phyloP scores from a whole-genome alignment of 2,113 vertebrate species.

The Lucifuga dentata region DNA sequence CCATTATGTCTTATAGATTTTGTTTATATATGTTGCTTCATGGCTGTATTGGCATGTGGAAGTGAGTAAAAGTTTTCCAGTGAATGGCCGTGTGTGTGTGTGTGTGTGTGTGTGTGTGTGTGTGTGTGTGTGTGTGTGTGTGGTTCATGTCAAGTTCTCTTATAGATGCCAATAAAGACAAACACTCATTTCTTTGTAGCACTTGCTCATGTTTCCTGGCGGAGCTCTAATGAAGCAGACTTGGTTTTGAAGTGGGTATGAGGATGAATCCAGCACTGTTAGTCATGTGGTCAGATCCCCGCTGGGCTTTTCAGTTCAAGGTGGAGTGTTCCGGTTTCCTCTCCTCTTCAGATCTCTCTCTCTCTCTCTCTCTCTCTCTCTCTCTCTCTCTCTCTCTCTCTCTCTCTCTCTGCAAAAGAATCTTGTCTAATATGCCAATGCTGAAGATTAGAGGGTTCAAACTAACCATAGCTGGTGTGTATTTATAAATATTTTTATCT shows the following conservation, averaged over 20 bases:
- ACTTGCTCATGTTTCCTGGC: constrained; percentile 37
- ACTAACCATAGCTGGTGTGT: no score
- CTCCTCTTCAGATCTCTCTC: constrained; percentile 35
- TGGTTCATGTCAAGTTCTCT: not conserved
- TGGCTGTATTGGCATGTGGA: no score
- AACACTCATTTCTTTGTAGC: constrained; percentile 55
- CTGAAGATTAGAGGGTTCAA: constrained; percentile 28
- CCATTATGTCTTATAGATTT: no score
- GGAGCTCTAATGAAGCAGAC: constrained; percentile 47
- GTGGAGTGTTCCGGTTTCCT: constrained; percentile 42
- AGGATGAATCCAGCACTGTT: constrained; percentile 38
- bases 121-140: constrained; percentile 12
- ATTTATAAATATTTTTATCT: no score
- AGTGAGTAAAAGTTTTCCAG: no score
- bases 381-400: no score
- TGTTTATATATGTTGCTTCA: no score
- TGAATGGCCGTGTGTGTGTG: not conserved
- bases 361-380: not conserved
- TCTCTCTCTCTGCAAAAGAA: constrained; percentile 20
- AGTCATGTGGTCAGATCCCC: constrained; percentile 58
- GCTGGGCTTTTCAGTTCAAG: constrained; percentile 60
- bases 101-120: constrained; percentile 4
- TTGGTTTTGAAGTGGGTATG: constrained; percentile 51
- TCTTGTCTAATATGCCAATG: constrained; percentile 14
- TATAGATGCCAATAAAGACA: constrained; percentile 44